Evolutionary conservation across 2,113 vertebrate genomes (phyloP).

Genomic region (Pelobates fuscus): DNA sequence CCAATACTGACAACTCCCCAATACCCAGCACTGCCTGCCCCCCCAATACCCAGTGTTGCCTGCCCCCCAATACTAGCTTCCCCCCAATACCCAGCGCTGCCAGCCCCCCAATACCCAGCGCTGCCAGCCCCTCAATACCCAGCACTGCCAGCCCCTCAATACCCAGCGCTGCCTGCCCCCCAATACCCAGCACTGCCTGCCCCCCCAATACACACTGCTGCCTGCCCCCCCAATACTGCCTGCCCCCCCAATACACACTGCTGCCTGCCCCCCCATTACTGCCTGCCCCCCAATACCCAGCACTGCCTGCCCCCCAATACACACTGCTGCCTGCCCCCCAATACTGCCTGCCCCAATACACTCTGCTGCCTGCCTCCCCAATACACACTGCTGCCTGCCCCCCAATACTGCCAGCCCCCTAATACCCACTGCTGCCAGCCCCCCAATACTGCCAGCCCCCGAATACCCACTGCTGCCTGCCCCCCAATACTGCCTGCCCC

Average conservation of each 20-base stretch:
- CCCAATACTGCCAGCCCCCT: neutral
- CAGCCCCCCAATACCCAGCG: neutral
- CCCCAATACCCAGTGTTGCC: neutral
- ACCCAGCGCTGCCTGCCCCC: too few relatives aligned
- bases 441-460: neutral
- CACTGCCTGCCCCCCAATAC: neutral
- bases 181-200: neutral
- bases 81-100: neutral
- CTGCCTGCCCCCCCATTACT: neutral
- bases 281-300: neutral
- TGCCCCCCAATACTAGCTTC: neutral
- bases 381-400: too few relatives aligned
- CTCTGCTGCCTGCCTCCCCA: too few relatives aligned
- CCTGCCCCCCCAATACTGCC: neutral
- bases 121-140: too few relatives aligned
- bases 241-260: neutral
- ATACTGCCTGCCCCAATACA: neutral
- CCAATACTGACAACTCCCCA: neutral
- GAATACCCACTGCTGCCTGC: neutral
- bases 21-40: neutral
- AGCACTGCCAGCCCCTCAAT: too few relatives aligned
- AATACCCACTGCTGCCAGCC: neutral
- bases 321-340: neutral
- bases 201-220: neutral
- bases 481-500: too few relatives aligned